Evolutionary conservation across 2,888 invertebrate species (phyloP).

Genomic region (Clunio marinus): DNA sequence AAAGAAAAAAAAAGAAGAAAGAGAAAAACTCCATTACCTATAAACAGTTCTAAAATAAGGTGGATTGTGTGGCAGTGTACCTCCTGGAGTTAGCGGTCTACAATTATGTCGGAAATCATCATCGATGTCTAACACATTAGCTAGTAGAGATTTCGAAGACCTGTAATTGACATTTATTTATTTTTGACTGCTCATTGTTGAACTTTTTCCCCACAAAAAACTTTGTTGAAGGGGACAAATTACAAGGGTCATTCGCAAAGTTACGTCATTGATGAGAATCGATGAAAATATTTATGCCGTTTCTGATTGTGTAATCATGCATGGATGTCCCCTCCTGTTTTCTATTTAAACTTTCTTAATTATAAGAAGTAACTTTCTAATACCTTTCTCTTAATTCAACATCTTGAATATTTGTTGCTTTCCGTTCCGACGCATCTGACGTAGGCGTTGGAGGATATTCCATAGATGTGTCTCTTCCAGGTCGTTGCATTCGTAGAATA

Average conservation of each 20-base stretch:
- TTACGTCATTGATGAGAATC: too few relatives aligned
- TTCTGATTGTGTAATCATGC: too few relatives aligned
- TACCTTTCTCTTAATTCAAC: constrained; percentile 77
- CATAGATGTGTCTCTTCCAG: constrained; percentile 56
- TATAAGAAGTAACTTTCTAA: too few relatives aligned
- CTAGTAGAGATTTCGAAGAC: constrained; percentile 90
- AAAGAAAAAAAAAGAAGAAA: constrained; percentile 35
- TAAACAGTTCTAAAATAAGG: constrained; percentile 70
- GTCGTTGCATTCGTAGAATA: constrained; percentile 87
- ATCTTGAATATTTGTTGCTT: constrained; percentile 75
- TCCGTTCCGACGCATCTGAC: constrained; percentile 59
- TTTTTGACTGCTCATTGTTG: too few relatives aligned
- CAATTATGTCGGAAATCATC: constrained; percentile 87
- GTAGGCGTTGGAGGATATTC: constrained; percentile 54
- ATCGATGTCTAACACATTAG: constrained; percentile 95
- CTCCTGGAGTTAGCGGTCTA: constrained; percentile 62
- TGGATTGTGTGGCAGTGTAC: constrained; percentile 57
- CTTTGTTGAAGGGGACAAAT: too few relatives aligned
- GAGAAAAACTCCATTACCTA: constrained; percentile 55
- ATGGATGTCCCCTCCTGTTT: too few relatives aligned
- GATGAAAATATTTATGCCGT: too few relatives aligned
- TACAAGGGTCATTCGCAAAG: too few relatives aligned
- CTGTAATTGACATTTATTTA: constrained; percentile 45
- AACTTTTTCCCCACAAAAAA: neutral
- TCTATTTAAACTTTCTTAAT: too few relatives aligned